phyloP scores from a whole-genome alignment of 2,113 vertebrate genomes.

The Megalops atlanticus region DNA sequence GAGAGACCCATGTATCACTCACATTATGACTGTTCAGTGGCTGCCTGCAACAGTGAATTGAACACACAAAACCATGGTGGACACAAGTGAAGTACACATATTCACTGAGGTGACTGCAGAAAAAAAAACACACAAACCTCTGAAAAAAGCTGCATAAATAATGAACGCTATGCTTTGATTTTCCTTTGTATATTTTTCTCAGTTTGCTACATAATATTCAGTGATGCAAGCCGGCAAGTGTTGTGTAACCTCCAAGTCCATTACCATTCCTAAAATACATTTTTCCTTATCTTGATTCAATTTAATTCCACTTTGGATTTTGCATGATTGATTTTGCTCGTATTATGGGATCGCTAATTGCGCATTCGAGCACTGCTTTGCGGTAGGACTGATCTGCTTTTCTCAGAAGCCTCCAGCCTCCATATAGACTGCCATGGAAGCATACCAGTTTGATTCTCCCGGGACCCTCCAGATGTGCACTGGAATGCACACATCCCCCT shows the following conservation, averaged over 20 bases:
- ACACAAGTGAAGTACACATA: neutral
- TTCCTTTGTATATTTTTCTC: conserved; percentile 5
- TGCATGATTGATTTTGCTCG: neutral
- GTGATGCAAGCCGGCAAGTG: neutral
- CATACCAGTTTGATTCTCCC: neutral
- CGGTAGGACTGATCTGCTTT: neutral
- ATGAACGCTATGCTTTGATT: neutral
- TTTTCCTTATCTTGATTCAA: neutral
- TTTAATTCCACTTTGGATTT: neutral
- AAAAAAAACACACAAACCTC: neutral
- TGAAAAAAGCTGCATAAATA: neutral
- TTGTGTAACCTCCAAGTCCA: conserved; percentile 1
- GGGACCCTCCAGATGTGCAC: neutral
- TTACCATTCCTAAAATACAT: neutral
- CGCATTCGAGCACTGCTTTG: neutral
- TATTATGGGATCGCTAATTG: neutral
- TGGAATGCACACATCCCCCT: neutral
- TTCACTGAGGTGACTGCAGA: neutral
- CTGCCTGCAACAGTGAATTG: neutral
- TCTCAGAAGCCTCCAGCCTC: neutral
- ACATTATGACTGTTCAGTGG: neutral
- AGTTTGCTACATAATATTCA: neutral
- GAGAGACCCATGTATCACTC: neutral
- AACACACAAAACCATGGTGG: neutral
- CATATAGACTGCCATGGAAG: neutral